Evolutionary conservation across 1,140 invertebrate genomes (phyloP).

Genomic region (Drosophila orosa): DNA sequence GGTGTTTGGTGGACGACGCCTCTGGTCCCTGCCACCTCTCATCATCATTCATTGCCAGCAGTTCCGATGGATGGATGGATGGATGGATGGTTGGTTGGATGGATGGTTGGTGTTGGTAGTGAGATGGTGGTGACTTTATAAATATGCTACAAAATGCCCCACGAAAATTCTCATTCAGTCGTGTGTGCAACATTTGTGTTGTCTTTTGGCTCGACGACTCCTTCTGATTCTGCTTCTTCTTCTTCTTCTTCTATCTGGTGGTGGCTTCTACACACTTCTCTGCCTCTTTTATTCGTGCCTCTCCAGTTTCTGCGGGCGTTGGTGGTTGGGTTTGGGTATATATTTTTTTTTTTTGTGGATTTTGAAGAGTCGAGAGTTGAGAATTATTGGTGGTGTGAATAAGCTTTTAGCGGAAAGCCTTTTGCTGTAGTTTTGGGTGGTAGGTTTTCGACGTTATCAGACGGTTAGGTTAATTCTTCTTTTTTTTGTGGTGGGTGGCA

Average conservation of each 20-base stretch:
- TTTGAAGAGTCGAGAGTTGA: conserved; percentile 7
- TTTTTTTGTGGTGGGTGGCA: conserved; percentile 36
- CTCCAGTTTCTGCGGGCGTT: conserved; percentile 27
- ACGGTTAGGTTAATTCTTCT: not conserved
- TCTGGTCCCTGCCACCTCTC: conserved; percentile 6
- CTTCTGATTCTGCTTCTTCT: conserved; percentile 2
- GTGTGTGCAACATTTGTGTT: conserved; percentile 44
- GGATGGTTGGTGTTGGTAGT: conserved; percentile 1
- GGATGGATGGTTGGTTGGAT: conserved; percentile 5
- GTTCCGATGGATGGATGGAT: conserved; percentile 14
- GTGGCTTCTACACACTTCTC: conserved; percentile 30
- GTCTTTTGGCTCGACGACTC: conserved; percentile 15
- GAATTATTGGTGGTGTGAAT: conserved; percentile 48
- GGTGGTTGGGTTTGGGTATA: conserved; percentile 3
- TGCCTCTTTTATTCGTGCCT: conserved; percentile 6
- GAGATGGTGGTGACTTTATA: conserved; percentile 40
- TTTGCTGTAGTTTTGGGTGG: conserved; percentile 18
- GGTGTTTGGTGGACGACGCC: conserved; percentile 7
- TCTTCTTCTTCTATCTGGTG: conserved; percentile 28
- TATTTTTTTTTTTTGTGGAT: not conserved
- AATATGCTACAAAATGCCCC: conserved; percentile 26
- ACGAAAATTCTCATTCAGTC: conserved; percentile 26
- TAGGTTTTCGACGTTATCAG: conserved; percentile 29
- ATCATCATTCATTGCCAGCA: conserved; percentile 14
- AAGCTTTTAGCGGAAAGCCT: conserved; percentile 40